These are phyloP conservation scores for Macrochelys suwanniensis DNA, from an alignment of 2,797 vertebrate species.

Conservation along the genomic window DNA sequence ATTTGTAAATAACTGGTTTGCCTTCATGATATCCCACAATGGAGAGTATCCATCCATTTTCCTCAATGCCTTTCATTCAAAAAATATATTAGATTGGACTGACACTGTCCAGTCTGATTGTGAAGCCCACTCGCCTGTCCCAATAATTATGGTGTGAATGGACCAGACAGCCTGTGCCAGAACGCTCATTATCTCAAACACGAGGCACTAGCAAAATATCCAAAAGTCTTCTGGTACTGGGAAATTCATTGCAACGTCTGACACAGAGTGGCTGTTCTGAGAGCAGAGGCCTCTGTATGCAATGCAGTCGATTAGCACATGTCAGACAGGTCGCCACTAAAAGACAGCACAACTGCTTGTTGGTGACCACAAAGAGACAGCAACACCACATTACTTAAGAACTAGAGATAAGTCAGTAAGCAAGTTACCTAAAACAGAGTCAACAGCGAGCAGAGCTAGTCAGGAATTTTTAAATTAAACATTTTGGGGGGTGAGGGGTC, in stretches of 20 bases:
- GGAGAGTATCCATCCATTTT: background rate
- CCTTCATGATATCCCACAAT: background rate
- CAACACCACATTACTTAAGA: conserved; percentile 50
- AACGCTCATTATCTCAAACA: background rate
- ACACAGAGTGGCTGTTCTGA: background rate
- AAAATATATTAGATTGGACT: background rate
- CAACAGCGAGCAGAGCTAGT: background rate
- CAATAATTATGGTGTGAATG: background rate
- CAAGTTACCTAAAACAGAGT: background rate
- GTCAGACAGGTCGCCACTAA: conserved; percentile 63
- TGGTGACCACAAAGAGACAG: conserved; percentile 66
- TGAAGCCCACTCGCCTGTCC: background rate
- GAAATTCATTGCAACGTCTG: conserved; percentile 28
- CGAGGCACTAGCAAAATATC: conserved; percentile 4
- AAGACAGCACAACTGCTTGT: conserved; percentile 58
- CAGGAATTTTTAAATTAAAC: background rate
- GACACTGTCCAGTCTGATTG: background rate
- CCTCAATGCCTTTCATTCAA: background rate
- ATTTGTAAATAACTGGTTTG: conserved; percentile 28
- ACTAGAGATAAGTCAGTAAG: conserved; percentile 26
- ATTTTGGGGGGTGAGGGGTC: background rate
- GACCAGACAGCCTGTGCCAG: background rate
- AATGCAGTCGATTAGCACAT: background rate
- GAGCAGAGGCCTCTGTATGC: background rate
- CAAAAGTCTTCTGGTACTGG: background rate